These are phyloP conservation scores for Philypnodon macrostomus DNA, from an alignment of 2,797 vertebrate genomes.

Conservation along the genomic window DNA sequence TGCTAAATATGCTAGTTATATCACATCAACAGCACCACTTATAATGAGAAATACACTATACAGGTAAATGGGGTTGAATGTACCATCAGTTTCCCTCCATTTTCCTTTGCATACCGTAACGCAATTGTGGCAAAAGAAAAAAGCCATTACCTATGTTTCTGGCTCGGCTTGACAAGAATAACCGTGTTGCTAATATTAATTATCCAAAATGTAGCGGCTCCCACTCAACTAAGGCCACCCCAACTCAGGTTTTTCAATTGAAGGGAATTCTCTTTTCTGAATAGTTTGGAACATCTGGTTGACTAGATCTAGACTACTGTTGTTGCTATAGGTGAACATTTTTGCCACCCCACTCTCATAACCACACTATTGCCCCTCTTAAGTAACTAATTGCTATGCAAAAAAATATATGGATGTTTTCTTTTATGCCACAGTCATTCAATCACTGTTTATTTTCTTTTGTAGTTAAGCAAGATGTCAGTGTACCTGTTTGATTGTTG, in stretches of 20 bases:
- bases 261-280: slow-evolving; percentile 59
- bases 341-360: slow-evolving; percentile 45
- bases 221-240: slow-evolving; percentile 51
- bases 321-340: slow-evolving; percentile 37
- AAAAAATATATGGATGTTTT: slow-evolving; percentile 74
- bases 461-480: slow-evolving; percentile 76
- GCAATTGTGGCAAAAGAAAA: slow-evolving; percentile 24
- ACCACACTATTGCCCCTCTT: slow-evolving; percentile 43
- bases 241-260: slow-evolving; percentile 75
- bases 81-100: slow-evolving; percentile 17
- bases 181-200: slow-evolving; percentile 37
- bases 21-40: slow-evolving; percentile 36
- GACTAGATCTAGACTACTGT: slow-evolving; percentile 35
- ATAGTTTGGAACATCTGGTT: slow-evolving; percentile 33
- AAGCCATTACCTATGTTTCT: slow-evolving; percentile 1
- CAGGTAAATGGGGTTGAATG: slow-evolving; percentile 17
- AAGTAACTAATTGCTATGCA: slow-evolving; percentile 81
- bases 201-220: slow-evolving; percentile 62
- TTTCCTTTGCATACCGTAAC: slow-evolving; percentile 10
- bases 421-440: slow-evolving; percentile 72
- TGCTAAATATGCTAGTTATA: slow-evolving; percentile 38
- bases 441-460: slow-evolving; percentile 71
- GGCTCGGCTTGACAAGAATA: slow-evolving; percentile 36
- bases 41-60: neutral
- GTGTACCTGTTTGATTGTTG: slow-evolving; percentile 79